Base-by-base conservation (phyloP, 2,797 vertebrate species). In the Rousettus madagascariensis region DNA sequence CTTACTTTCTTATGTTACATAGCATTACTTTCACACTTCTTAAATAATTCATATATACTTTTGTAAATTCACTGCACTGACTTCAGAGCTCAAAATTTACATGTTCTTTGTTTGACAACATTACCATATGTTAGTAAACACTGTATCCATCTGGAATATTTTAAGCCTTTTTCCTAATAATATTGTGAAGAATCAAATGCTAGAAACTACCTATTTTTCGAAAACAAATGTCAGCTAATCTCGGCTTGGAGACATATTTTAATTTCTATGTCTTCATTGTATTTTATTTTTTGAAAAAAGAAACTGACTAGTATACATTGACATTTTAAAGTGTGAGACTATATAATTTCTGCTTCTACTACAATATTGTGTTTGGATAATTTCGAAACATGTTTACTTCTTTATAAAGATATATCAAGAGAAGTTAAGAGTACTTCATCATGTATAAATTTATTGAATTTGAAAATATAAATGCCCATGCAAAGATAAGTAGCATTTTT, bases 1-100 rank as follows among this genome's bases (percentile, higher is more conserved):
- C 0, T 30, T 69, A 90, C 86, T 91, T 89, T 49, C 57, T 97
- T 69, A 2, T 77, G 15, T 92, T 86, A 30, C 33, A 66, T 63
- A 87, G 36, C 12, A 12, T 91, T 86, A 36, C 63, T 97, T 94
- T 98, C 63, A 78, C 75, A 75, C 46, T 75, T 96, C 26, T 91
- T 93, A 90, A 98, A 95, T 89, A 96, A 95, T 83, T 87, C 86
- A 91, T 74, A 80, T 41, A 71, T 68, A 53, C 82, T 96, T 97
- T 97, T 65, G 90, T 83, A 96, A 96, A 72, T 83, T 84, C 87
- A 86, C 7, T 36, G n/a, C 36, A 0, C 85, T 71, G 69, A 66
- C 74, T 96, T 97, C 46, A 88, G 71, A 16, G 8, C 95, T 95
- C 74, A 92, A 87, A 85, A 90, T 93, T 94, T 95, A 46, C 33